Conservation (phyloP, 2,888 invertebrate species). For the Cecidostiba fungosa region DNA sequence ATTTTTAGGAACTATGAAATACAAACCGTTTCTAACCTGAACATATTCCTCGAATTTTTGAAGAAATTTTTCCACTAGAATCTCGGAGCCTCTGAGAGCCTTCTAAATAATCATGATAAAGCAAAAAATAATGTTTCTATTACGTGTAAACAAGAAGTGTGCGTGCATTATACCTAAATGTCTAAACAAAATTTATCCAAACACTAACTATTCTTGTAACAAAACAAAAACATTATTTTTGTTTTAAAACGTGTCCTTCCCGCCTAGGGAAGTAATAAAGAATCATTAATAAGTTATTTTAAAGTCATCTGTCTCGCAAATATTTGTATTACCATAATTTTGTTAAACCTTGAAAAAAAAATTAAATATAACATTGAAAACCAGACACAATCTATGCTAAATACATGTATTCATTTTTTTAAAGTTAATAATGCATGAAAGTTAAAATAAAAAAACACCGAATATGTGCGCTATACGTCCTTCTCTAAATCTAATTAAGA, state of each 20-base stretch:
- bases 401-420: conserved; percentile 20
- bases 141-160: conserved; percentile 15
- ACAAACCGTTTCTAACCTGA: conserved; percentile 6
- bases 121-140: conserved; percentile 37
- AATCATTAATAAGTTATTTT: conserved; percentile 21
- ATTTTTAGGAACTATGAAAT: conserved; percentile 3
- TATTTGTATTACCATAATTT: conserved; percentile 10
- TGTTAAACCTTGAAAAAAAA: conserved; percentile 4
- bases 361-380: conserved; percentile 9
- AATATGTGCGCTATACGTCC: not conserved
- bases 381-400: not conserved
- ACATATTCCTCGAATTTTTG: conserved; percentile 33
- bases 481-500: conserved; percentile 25
- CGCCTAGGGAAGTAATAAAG: not conserved
- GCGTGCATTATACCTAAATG: not conserved
- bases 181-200: conserved; percentile 23
- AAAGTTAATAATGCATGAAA: conserved; percentile 6
- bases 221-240: conserved; percentile 30
- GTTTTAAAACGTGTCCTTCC: conserved; percentile 20
- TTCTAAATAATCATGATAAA: conserved; percentile 37
- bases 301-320: not conserved
- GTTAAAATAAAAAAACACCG: not conserved
- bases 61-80: conserved; percentile 54
- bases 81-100: conserved; percentile 41
- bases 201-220: conserved; percentile 55